Base-by-base conservation (phyloP, 2,113 vertebrate genomes). In the Brachyhypopomus gauderio region DNA sequence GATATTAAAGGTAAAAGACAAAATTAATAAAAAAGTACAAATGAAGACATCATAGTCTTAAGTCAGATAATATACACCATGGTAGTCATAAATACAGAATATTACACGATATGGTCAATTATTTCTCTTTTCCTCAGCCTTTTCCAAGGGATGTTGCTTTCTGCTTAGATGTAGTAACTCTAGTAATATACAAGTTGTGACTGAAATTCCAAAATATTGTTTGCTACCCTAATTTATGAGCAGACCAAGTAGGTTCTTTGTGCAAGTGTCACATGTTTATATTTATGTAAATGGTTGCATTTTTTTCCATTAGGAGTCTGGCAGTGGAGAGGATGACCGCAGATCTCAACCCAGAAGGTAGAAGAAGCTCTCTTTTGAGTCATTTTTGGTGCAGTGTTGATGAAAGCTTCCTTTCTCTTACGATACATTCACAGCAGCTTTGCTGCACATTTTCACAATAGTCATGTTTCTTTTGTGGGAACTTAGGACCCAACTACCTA, bases 331-430 rank as follows among this genome's bases (percentile, higher is more conserved):
- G 81, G 97, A 98, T 84, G 96, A 98, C 87, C 96, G 96, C 72
- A 93, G 97, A 72, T 98, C 96, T 86, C 97, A 99, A 88, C 96
- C 96, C 66, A 93, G 97, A 87, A 99, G 97, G 97, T 98, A 94
- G 87, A 91, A 88, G 38, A 84, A 55, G 0, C 11, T 9, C 16
- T 52, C 0, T 27, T 30, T 11, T 74, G n/a, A 58, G 62, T 14
- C 6, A 20, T 12, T 22, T 38, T 58, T 6, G 52, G 52, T 36
- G 27, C 22, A 36, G 30, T 75, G 20, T 41, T 45, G n/a, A 38
- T 56, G 9, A 36, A 16, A 5, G 17, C 58, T 64, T 56, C 30
- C 48, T 59, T 59, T 38, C 41, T 52, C 4, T 22, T 3, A 20
- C 16, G 12, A 76, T 27, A 34, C n/a, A 55, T 12, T 64, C 20